phyloP scores from a whole-genome alignment of 1,140 invertebrate species.

The Eufriesea mexicana region DNA sequence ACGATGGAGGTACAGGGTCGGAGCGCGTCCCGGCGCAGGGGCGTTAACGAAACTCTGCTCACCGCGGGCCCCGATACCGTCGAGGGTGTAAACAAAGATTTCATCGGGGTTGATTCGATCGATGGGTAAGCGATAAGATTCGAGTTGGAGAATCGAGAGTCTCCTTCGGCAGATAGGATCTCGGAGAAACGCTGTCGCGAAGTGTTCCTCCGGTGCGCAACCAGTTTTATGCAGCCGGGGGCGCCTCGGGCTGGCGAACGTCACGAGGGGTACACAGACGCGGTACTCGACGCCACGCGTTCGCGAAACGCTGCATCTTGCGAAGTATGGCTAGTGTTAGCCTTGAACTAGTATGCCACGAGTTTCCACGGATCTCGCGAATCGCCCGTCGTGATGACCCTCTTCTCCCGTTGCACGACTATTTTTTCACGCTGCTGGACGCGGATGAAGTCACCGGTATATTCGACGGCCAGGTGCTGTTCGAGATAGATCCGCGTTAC shows the following conservation, averaged over 20 bases:
- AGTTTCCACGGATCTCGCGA: neutral
- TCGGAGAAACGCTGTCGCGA: neutral
- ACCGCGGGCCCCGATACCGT: neutral
- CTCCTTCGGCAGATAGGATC: neutral
- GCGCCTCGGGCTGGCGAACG: neutral
- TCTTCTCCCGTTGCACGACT: constrained; percentile 1
- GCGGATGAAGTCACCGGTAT: constrained; percentile 31
- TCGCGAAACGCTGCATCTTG: neutral
- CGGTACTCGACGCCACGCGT: neutral
- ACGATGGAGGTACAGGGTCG: too few species aligned
- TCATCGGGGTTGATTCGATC: neutral
- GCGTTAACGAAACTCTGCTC: neutral
- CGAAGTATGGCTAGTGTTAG: neutral
- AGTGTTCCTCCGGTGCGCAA: neutral
- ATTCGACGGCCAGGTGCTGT: constrained; percentile 20
- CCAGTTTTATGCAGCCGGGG: neutral
- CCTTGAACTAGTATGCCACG: constrained; percentile 17
- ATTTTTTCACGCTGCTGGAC: constrained; percentile 23
- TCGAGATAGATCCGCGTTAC: neutral
- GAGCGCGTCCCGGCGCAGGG: too few species aligned
- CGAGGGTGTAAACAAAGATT: neutral
- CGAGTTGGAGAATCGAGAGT: neutral
- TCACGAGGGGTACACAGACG: neutral
- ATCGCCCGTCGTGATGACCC: neutral
- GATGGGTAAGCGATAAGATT: neutral